phyloP scores from a whole-genome alignment of 2,888 invertebrate species.

The Orthosia gracilis region DNA sequence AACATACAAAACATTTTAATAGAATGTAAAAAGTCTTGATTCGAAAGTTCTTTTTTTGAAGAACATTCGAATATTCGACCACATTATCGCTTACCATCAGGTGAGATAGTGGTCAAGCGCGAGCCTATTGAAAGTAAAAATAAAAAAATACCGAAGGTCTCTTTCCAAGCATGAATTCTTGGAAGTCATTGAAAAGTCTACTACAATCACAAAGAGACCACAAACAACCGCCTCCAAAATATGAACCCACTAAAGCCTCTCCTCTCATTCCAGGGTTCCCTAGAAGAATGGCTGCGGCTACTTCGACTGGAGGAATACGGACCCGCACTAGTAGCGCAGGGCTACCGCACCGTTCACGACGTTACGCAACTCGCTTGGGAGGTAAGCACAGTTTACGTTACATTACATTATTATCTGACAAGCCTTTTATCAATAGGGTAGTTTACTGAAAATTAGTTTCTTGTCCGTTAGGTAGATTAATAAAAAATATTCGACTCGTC shows the following conservation, averaged over 20 bases:
- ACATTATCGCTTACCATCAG: too few species aligned
- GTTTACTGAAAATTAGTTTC: too few species aligned
- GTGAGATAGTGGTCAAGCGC: too few species aligned
- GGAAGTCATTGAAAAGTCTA: neutral
- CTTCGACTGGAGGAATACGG: conserved; percentile 98
- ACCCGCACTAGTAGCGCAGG: conserved; percentile 97
- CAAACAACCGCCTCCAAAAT: neutral
- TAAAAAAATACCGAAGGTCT: neutral
- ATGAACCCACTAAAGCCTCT: conserved; percentile 18
- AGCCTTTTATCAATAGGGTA: neutral
- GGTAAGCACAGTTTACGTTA: conserved; percentile 70
- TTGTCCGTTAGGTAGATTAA: too few species aligned
- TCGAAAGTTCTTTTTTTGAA: too few species aligned
- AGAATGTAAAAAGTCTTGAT: neutral
- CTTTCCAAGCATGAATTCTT: neutral
- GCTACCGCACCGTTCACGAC: conserved; percentile 98
- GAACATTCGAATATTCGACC: too few species aligned
- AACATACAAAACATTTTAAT: too few species aligned
- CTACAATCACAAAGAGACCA: neutral
- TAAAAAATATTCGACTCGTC: too few species aligned
- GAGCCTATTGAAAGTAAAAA: too few species aligned
- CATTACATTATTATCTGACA: neutral
- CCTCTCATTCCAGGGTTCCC: conserved; percentile 93
- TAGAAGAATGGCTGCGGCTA: conserved; percentile 98
- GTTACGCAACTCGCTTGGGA: conserved; percentile 99